Evolutionary conservation across 1,140 invertebrate genomes (phyloP).

Genomic region (Aporrectodea caliginosa): DNA sequence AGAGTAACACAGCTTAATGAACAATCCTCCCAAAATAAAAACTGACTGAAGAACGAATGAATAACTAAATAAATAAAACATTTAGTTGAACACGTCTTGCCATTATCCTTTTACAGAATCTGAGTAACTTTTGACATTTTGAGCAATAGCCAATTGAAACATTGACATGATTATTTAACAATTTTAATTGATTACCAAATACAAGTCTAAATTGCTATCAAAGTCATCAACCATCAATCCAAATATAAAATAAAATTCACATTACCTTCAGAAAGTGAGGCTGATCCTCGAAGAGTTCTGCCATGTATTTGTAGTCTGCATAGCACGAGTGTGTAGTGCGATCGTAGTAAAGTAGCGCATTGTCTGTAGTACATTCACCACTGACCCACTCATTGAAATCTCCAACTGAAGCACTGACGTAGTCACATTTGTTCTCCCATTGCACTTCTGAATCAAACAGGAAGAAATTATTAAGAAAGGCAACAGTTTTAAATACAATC

Average conservation of each 20-base stretch:
- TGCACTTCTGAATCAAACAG: conserved; percentile 61
- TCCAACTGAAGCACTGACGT: conserved; percentile 60
- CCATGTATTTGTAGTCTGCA: conserved; percentile 80
- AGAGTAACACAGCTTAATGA: background rate
- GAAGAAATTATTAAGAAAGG: conserved; percentile 3
- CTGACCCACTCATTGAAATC: conserved; percentile 61
- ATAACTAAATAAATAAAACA: conserved; percentile 25
- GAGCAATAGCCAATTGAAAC: too few relatives aligned
- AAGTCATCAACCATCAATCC: conserved; percentile 31
- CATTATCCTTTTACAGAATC: too few relatives aligned
- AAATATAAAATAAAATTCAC: conserved; percentile 41
- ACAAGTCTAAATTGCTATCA: background rate
- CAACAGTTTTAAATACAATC: background rate
- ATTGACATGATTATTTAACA: conserved; percentile 28
- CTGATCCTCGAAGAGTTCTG: conserved; percentile 64
- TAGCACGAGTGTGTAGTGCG: conserved; percentile 65
- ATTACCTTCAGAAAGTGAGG: conserved; percentile 62
- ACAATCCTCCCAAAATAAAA: background rate
- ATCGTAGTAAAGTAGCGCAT: conserved; percentile 37
- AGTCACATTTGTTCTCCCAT: conserved; percentile 68
- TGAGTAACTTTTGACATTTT: too few relatives aligned
- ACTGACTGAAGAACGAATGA: too few relatives aligned
- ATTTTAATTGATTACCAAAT: conserved; percentile 21
- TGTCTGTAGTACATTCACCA: background rate
- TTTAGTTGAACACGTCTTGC: conserved; percentile 22